Conservation (phyloP, 1,140 invertebrate genomes). For the Ridgeia piscesae region DNA sequence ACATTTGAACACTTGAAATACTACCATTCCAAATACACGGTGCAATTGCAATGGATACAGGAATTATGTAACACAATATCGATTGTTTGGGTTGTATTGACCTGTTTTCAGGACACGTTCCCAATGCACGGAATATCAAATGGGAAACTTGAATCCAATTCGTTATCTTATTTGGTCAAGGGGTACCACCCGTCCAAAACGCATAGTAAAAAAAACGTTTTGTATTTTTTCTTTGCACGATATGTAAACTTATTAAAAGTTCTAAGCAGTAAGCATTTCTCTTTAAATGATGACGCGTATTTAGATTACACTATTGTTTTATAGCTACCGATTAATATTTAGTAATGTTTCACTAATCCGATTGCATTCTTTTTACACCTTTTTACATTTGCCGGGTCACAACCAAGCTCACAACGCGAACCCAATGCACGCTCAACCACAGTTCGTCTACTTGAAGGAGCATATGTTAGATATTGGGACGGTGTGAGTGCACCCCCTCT, state of each 20-base stretch:
- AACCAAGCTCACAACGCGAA: too few species aligned
- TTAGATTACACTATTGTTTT: not conserved
- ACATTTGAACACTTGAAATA: too few species aligned
- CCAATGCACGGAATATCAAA: not conserved
- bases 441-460: not conserved
- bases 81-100: not conserved
- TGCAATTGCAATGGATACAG: too few species aligned
- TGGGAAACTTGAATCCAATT: not conserved
- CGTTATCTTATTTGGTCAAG: not conserved
- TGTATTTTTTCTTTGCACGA: too few species aligned
- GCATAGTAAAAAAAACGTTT: not conserved
- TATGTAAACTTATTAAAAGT: too few species aligned
- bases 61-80: not conserved
- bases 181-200: not conserved
- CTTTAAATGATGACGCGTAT: not conserved
- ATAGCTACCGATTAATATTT: not conserved
- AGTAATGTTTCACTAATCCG: not conserved
- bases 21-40: too few species aligned
- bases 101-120: not conserved
- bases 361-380: too few species aligned
- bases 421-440: not conserved
- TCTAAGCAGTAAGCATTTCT: not conserved
- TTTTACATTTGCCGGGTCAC: too few species aligned
- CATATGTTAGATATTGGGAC: not conserved
- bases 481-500: not conserved